Evolutionary conservation across 2,797 vertebrate species (phyloP).

Genomic region (Perodicticus potto): DNA sequence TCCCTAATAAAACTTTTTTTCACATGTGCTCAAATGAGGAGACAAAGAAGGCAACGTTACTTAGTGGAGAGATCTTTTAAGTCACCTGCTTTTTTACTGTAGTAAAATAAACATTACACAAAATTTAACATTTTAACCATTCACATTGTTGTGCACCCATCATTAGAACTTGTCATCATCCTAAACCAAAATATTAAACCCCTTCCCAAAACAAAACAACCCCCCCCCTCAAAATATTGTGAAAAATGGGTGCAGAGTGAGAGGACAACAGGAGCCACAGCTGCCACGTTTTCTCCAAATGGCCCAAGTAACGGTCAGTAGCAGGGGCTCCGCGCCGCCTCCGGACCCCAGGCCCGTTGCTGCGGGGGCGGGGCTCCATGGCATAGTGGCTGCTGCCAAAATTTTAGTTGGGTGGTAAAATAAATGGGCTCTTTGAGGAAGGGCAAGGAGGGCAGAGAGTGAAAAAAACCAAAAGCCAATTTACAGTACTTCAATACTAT

Average conservation of each 20-base stretch:
- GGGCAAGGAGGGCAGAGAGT: slow-evolving; percentile 74
- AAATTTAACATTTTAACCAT: background rate
- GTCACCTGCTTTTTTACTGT: background rate
- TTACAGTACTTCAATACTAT: slow-evolving; percentile 83
- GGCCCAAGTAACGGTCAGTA: slow-evolving; percentile 69
- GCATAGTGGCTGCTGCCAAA: slow-evolving; percentile 78
- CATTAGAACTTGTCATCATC: background rate
- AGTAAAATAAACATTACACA: background rate
- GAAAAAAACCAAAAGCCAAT: slow-evolving; percentile 81
- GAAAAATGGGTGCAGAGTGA: slow-evolving; percentile 48
- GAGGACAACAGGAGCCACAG: background rate
- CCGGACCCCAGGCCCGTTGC: slow-evolving; percentile 20
- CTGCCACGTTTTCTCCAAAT: slow-evolving; percentile 74
- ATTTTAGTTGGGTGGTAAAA: slow-evolving; percentile 73
- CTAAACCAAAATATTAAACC: background rate
- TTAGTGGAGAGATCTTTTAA: background rate
- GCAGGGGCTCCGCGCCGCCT: slow-evolving; percentile 3
- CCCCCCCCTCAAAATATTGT: background rate
- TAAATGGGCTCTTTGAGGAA: slow-evolving; percentile 31
- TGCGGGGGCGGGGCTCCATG: slow-evolving; percentile 47
- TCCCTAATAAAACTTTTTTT: background rate
- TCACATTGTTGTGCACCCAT: background rate
- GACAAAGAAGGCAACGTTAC: background rate
- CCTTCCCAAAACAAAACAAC: too few relatives aligned
- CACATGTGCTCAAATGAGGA: background rate